Evolutionary conservation across 2,888 invertebrate species (phyloP).

Genomic region (Orchesella flavescens): DNA sequence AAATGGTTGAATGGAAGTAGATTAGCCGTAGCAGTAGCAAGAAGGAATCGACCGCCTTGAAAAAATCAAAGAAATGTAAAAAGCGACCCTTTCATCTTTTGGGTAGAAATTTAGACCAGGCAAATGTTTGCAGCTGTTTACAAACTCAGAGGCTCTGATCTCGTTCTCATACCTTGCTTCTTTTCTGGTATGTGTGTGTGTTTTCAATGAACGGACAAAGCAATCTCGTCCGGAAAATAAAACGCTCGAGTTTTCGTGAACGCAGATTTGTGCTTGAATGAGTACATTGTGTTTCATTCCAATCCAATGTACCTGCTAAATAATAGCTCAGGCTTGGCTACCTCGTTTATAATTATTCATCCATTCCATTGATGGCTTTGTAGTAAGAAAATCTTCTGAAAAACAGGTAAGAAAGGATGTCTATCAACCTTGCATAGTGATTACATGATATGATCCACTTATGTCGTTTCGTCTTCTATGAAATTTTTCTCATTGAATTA

Average conservation of each 20-base stretch:
- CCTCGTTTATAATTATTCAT: no score
- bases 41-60: constrained; percentile 24
- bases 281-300: neutral
- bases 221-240: constrained; percentile 12
- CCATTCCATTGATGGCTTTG: no score
- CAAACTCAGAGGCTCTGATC: constrained; percentile 10
- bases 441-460: neutral
- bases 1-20: constrained; percentile 68
- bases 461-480: neutral
- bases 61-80: neutral
- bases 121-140: constrained; percentile 60
- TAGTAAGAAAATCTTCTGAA: neutral
- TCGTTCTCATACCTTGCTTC: neutral
- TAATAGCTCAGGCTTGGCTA: no score
- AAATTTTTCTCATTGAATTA: neutral
- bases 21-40: constrained; percentile 60
- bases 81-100: constrained; percentile 44
- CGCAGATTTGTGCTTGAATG: neutral
- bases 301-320: no score
- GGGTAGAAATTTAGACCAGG: constrained; percentile 28
- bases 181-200: neutral
- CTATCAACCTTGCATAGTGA: constrained; percentile 21
- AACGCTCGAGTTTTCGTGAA: constrained; percentile 26
- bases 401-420: constrained; percentile 48
- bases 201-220: neutral